Conservation (phyloP, 2,113 vertebrate genomes). For the Gallinago undulata region DNA sequence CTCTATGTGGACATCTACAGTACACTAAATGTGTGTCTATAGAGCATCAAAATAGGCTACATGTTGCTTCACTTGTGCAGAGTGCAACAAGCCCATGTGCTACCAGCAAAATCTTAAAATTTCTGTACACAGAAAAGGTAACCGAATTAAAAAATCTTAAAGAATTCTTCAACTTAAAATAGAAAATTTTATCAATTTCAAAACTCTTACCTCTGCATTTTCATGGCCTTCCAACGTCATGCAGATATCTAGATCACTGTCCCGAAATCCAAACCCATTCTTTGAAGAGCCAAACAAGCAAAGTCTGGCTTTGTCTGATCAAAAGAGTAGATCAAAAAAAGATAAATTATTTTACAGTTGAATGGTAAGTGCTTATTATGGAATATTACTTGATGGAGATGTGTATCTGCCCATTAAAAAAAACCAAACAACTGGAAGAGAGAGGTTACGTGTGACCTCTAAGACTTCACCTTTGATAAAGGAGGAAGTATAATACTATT, state of each 20-base stretch:
- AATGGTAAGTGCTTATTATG: background rate
- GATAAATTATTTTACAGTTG: background rate
- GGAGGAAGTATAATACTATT: background rate
- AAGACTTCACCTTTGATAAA: background rate
- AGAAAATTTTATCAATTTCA: background rate
- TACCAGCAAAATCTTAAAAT: background rate
- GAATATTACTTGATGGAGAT: background rate
- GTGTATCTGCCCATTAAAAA: background rate
- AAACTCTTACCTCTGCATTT: slow-evolving; percentile 88
- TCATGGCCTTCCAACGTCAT: slow-evolving; percentile 98
- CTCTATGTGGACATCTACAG: background rate
- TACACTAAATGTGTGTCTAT: background rate
- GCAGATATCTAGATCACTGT: slow-evolving; percentile 98
- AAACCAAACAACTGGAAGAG: background rate
- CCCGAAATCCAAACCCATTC: slow-evolving; percentile 97
- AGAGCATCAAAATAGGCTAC: background rate
- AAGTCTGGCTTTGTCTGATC: slow-evolving; percentile 91
- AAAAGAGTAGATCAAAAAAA: background rate
- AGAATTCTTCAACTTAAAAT: background rate
- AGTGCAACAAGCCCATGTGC: background rate
- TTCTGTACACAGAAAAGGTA: background rate
- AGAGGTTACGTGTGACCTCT: background rate
- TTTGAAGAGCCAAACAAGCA: slow-evolving; percentile 99
- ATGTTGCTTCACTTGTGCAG: background rate
- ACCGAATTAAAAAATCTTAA: background rate